phyloP scores from a whole-genome alignment of 64 coral and sea anemone species.

The Cladopsammia gracilis region DNA sequence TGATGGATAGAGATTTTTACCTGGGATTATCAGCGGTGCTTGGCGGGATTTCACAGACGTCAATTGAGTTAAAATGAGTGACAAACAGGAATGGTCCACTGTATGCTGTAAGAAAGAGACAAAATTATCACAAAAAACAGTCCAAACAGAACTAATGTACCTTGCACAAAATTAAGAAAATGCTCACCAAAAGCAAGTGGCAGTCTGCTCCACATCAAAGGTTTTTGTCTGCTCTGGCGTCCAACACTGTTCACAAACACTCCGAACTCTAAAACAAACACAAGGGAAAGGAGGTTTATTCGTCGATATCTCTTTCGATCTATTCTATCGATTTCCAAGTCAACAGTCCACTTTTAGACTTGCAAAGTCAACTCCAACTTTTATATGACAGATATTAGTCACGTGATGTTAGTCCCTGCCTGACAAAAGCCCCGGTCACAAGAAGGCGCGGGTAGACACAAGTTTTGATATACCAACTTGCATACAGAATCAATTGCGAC shows the following conservation, averaged over 20 bases:
- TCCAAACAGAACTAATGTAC: too few relatives aligned
- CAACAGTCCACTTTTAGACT: too few relatives aligned
- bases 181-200: conserved; percentile 95
- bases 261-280: conserved; percentile 82
- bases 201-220: conserved; percentile 96
- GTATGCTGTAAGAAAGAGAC: conserved; percentile 76
- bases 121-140: neutral
- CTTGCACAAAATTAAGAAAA: neutral
- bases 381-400: too few relatives aligned
- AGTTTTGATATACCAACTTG: too few relatives aligned
- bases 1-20: neutral
- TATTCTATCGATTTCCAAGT: too few relatives aligned
- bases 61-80: conserved; percentile 98
- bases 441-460: too few relatives aligned
- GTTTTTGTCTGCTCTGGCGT: conserved; percentile 86
- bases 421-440: too few relatives aligned
- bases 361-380: too few relatives aligned
- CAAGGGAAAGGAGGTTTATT: neutral
- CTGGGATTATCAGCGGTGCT: conserved; percentile 16
- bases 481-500: too few relatives aligned
- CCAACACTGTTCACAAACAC: conserved; percentile 90
- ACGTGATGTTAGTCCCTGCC: too few relatives aligned
- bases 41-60: conserved; percentile 93
- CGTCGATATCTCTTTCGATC: too few relatives aligned
- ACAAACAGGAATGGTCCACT: conserved; percentile 95